Evolutionary conservation across 2,888 invertebrate genomes (phyloP).

Genomic region (Callinectes sapidus): DNA sequence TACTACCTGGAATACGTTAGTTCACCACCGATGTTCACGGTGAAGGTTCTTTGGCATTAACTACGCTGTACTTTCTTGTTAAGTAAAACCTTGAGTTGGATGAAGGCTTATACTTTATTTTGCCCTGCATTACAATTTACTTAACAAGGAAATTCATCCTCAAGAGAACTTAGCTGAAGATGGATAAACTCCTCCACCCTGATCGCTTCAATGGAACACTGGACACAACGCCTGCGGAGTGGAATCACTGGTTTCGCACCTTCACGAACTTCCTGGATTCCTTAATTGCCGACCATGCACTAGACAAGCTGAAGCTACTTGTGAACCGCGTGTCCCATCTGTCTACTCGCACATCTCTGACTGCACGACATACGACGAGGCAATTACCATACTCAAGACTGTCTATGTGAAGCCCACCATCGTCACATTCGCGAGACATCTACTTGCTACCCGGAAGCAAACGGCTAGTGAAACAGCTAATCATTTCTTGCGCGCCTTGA

Average conservation of each 20-base stretch:
- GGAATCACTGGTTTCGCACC: slow-evolving; percentile 9
- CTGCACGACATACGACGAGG: background rate
- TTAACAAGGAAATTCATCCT: too few species aligned
- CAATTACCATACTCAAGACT: background rate
- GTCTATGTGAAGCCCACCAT: background rate
- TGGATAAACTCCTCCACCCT: too few species aligned
- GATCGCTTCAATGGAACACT: background rate
- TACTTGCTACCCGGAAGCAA: background rate
- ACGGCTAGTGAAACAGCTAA: background rate
- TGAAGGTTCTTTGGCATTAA: too few species aligned
- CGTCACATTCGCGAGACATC: background rate
- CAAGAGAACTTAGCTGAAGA: background rate
- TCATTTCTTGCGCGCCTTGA: background rate
- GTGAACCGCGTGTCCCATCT: background rate
- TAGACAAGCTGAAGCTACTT: background rate
- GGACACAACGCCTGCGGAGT: background rate
- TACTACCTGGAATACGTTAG: too few species aligned
- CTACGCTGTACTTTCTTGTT: too few species aligned
- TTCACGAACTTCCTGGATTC: background rate
- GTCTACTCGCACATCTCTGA: background rate
- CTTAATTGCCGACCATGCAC: background rate
- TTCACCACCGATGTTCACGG: too few species aligned
- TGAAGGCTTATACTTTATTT: too few species aligned
- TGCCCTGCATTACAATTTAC: background rate
- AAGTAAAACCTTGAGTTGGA: too few species aligned